These are phyloP conservation scores for Scopus umbretta DNA, from an alignment of 2,113 vertebrate species.

Conservation along the genomic window DNA sequence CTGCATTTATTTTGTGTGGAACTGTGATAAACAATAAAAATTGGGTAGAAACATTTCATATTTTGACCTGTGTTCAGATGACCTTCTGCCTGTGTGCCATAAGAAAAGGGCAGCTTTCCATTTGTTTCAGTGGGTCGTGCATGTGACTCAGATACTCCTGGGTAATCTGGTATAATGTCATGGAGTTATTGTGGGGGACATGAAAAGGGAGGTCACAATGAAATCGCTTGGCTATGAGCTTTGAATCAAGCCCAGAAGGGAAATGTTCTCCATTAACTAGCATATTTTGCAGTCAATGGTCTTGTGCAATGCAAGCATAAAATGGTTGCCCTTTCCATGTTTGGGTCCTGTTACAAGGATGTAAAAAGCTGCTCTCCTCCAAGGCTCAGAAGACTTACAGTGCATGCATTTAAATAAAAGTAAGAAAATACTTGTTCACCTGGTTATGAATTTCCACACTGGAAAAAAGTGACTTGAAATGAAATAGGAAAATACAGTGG, in stretches of 20 bases:
- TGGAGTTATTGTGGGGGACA: background rate
- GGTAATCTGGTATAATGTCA: background rate
- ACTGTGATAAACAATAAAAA: background rate
- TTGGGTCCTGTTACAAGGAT: background rate
- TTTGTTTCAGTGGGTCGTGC: background rate
- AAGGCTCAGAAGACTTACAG: background rate
- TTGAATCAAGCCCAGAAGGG: background rate
- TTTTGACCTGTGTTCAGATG: background rate
- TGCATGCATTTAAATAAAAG: background rate
- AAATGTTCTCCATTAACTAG: background rate
- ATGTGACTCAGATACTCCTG: background rate
- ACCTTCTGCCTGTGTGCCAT: background rate
- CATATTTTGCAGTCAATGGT: background rate
- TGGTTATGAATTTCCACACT: background rate
- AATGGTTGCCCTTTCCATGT: background rate
- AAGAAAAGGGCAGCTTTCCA: background rate
- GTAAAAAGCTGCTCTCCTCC: background rate
- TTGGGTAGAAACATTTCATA: background rate
- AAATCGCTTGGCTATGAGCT: background rate
- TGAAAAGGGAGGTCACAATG: background rate
- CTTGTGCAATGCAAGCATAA: background rate
- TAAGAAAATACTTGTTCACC: background rate
- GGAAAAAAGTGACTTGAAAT: background rate
- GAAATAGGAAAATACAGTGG: background rate
- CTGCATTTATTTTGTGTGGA: background rate